phyloP scores from a whole-genome alignment of 2,797 vertebrate species.

The Propithecus deckenii region DNA sequence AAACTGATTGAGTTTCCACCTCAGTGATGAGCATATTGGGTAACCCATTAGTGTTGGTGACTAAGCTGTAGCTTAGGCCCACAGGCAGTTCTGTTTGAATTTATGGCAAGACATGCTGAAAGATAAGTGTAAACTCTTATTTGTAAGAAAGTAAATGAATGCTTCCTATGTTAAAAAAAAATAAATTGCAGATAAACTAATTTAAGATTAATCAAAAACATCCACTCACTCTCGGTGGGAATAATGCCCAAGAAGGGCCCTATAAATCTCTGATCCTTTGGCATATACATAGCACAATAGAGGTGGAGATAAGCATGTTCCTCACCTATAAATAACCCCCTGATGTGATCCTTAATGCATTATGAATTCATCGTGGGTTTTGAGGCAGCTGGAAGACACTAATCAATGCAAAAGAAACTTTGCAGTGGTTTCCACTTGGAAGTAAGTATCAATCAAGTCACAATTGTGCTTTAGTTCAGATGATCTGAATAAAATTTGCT shows the following conservation, averaged over 20 bases:
- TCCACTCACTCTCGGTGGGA: slow-evolving; percentile 26
- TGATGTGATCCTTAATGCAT: background rate
- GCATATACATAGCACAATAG: background rate
- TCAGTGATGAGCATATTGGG: slow-evolving; percentile 10
- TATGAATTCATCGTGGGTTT: slow-evolving; percentile 60
- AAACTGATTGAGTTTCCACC: slow-evolving; percentile 30
- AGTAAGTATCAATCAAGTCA: slow-evolving; percentile 63
- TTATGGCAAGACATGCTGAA: slow-evolving; percentile 1
- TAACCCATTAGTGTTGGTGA: background rate
- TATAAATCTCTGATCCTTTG: slow-evolving; percentile 40
- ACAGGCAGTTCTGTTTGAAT: slow-evolving; percentile 23
- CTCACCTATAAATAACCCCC: slow-evolving; percentile 37
- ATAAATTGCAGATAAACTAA: slow-evolving; percentile 49
- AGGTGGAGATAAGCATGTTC: background rate
- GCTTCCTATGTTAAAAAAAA: background rate
- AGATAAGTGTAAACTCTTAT: slow-evolving; percentile 11
- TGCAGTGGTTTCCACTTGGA: slow-evolving; percentile 50
- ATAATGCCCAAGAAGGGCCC: background rate
- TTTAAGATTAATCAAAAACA: slow-evolving; percentile 61
- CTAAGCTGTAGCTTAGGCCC: background rate
- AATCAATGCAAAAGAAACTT: slow-evolving; percentile 59
- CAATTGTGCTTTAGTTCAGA: slow-evolving; percentile 24
- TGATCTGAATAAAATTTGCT: slow-evolving; percentile 38
- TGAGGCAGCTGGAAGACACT: slow-evolving; percentile 55
- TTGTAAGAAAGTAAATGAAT: slow-evolving; percentile 50